phyloP scores from a whole-genome alignment of 1,140 invertebrate genomes.

The Trissolcus basalis region DNA sequence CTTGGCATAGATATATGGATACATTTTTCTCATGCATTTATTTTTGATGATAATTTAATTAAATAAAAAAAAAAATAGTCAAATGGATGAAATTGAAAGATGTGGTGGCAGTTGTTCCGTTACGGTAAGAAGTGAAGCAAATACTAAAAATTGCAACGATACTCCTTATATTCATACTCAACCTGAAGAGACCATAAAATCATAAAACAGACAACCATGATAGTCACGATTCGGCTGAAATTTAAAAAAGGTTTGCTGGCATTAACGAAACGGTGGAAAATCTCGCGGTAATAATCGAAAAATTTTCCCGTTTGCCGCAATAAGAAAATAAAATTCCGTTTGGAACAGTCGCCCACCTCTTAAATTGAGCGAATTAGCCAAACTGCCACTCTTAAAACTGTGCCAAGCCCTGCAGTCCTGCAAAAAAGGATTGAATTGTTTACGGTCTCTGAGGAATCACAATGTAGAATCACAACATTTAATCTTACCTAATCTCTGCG shows the following conservation, averaged over 20 bases:
- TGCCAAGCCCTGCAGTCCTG: conserved; percentile 65
- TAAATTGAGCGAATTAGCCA: conserved; percentile 30
- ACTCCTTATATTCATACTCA: conserved; percentile 58
- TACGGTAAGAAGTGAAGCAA: conserved; percentile 5
- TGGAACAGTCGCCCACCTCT: conserved; percentile 65
- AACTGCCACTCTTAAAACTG: conserved; percentile 52
- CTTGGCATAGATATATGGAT: conserved; percentile 9
- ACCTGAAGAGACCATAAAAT: conserved; percentile 51
- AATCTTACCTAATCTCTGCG: conserved; percentile 14
- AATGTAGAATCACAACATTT: conserved; percentile 8
- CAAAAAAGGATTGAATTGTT: conserved; percentile 64
- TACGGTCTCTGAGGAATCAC: conserved; percentile 64
- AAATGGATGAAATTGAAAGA: conserved; percentile 1
- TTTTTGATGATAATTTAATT: conserved; percentile 6
- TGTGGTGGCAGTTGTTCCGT: conserved; percentile 26
- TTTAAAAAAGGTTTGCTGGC: conserved; percentile 20
- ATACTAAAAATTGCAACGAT: conserved; percentile 49
- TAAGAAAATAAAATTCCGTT: conserved; percentile 4
- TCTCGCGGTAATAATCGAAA: not conserved
- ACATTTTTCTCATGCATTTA: conserved; percentile 19
- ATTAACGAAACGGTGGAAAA: too few relatives aligned
- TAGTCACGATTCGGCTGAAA: conserved; percentile 33
- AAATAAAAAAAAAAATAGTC: conserved; percentile 19
- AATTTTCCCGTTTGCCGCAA: not conserved
- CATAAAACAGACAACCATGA: conserved; percentile 37